phyloP scores from a whole-genome alignment of 1,140 invertebrate species.

The Sitodiplosis mosellana region DNA sequence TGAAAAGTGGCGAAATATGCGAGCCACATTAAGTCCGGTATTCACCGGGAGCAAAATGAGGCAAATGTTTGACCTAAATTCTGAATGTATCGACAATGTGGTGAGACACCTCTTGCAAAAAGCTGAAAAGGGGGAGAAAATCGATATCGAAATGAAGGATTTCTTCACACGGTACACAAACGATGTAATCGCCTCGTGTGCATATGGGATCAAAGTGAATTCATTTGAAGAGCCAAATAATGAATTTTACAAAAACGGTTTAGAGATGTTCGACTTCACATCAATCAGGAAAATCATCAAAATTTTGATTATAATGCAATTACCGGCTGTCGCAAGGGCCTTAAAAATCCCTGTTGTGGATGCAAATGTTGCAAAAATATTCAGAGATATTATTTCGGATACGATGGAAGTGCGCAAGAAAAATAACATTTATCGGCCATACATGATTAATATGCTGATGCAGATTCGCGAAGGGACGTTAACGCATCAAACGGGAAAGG shows the following conservation, averaged over 20 bases:
- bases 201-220: conserved; percentile 27
- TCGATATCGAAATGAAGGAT: conserved; percentile 16
- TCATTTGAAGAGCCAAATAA: conserved; percentile 25
- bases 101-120: not conserved
- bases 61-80: conserved; percentile 1
- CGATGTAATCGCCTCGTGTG: conserved; percentile 27
- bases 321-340: conserved; percentile 7
- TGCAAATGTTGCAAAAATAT: conserved; percentile 26
- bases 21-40: conserved; percentile 28
- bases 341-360: conserved; percentile 22
- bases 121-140: not conserved
- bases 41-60: conserved; percentile 16
- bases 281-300: not conserved
- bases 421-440: conserved; percentile 21
- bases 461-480: conserved; percentile 13
- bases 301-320: not conserved
- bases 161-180: conserved; percentile 23
- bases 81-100: not conserved
- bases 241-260: too few relatives aligned
- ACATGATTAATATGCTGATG: conserved; percentile 29
- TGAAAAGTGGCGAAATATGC: conserved; percentile 28
- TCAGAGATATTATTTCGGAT: conserved; percentile 27
- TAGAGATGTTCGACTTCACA: conserved; percentile 12
- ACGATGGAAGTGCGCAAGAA: conserved; percentile 30
- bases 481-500: too few relatives aligned